Conservation (phyloP, 2,113 vertebrate genomes). For the Stigmatopora nigra region DNA sequence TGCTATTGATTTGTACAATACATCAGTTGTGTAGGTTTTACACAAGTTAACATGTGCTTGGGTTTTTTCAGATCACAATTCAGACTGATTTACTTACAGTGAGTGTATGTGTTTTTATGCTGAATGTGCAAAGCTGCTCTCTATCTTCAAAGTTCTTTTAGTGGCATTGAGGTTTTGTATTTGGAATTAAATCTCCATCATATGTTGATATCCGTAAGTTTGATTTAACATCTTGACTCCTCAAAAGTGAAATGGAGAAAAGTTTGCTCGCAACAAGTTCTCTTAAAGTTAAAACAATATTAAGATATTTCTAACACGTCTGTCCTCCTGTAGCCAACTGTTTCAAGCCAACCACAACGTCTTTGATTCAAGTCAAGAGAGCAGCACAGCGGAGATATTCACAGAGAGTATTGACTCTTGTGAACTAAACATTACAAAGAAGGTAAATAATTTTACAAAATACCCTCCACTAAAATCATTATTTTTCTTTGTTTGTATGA, state of each 20-base stretch:
- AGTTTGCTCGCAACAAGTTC: not conserved
- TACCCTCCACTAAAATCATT: not conserved
- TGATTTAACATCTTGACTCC: not conserved
- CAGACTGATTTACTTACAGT: too few relatives aligned
- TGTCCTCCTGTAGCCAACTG: conserved; percentile 73
- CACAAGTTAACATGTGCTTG: too few relatives aligned
- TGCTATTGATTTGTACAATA: too few relatives aligned
- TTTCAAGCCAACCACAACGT: conserved; percentile 85
- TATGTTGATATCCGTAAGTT: too few relatives aligned
- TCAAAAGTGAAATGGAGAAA: not conserved
- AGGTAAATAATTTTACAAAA: conserved; percentile 63
- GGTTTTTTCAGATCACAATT: too few relatives aligned
- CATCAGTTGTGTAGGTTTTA: too few relatives aligned
- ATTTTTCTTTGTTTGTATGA: not conserved
- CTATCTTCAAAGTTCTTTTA: too few relatives aligned
- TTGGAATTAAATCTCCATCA: too few relatives aligned
- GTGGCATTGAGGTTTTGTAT: too few relatives aligned
- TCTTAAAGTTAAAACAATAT: not conserved
- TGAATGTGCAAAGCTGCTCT: too few relatives aligned
- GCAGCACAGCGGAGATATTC: conserved; percentile 95
- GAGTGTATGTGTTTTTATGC: too few relatives aligned
- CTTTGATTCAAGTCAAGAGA: conserved; percentile 84
- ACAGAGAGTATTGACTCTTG: conserved; percentile 91
- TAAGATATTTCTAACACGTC: not conserved
- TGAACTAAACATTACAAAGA: conserved; percentile 91